Conservation (phyloP, 2,797 vertebrate species). For the Kryptopterus vitreolus region DNA sequence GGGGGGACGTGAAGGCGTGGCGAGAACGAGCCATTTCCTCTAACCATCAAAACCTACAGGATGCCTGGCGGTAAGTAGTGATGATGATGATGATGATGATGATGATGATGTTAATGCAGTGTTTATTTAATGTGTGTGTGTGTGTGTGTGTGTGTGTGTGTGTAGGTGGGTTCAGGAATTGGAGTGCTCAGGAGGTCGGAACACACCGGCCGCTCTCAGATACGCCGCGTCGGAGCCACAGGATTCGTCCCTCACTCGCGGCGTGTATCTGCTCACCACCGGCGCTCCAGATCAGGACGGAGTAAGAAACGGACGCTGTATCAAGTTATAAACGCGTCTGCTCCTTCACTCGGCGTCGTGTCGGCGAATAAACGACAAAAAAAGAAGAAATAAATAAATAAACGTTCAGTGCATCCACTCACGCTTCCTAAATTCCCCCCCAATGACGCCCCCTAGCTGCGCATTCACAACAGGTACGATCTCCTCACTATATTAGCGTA, state of each 20-base stretch:
- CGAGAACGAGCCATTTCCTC: slow-evolving; percentile 67
- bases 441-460: no score
- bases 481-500: no score
- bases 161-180: slow-evolving; percentile 77
- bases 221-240: slow-evolving; percentile 70
- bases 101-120: not conserved
- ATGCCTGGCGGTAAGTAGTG: slow-evolving; percentile 74
- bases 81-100: not conserved
- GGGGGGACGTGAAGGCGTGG: slow-evolving; percentile 71
- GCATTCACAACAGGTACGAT: no score
- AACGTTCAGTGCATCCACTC: no score
- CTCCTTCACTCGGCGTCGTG: no score
- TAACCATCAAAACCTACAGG: slow-evolving; percentile 71
- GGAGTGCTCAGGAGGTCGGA: slow-evolving; percentile 72
- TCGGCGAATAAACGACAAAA: no score
- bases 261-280: slow-evolving; percentile 79
- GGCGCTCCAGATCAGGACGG: slow-evolving; percentile 79
- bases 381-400: no score
- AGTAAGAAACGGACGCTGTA: slow-evolving; percentile 57
- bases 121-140: not conserved
- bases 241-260: slow-evolving; percentile 67
- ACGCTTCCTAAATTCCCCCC: no score
- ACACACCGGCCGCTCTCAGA: slow-evolving; percentile 72
- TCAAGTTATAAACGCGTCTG: no score
- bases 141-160: slow-evolving; percentile 21